A percentile compares a stretch with the other conserved stretches of the same genome.
phyloP scores from a whole-genome alignment of 2,888 invertebrate genomes.

The Chrysopilus asiliformis region DNA sequence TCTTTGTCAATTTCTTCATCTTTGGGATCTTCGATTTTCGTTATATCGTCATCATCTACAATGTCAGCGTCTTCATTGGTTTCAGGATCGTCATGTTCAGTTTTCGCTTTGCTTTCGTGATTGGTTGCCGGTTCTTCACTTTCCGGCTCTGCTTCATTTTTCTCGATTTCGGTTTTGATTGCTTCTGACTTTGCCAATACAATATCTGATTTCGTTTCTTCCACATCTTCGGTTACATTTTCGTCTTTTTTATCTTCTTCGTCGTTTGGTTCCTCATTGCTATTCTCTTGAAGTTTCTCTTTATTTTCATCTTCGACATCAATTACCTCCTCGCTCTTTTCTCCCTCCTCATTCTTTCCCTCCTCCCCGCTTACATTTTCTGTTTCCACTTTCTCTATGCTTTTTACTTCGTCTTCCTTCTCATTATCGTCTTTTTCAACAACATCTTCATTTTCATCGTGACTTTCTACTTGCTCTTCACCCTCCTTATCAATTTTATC shows the following conservation, averaged over 20 bases:
- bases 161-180: not conserved
- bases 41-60: not conserved
- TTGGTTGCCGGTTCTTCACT: not conserved
- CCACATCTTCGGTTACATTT: no score
- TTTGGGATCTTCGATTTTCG: not conserved
- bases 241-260: no score
- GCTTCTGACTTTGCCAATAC: no score
- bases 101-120: not conserved
- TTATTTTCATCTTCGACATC: constrained; percentile 1
- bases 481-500: constrained; percentile 15
- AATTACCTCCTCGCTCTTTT: not conserved
- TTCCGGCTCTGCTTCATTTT: not conserved
- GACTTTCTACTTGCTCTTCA: no score
- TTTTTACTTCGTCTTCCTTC: constrained; percentile 17
- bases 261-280: not conserved
- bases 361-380: no score
- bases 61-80: not conserved
- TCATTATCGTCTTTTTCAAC: constrained; percentile 16
- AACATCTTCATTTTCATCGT: constrained; percentile 1
- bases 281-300: not conserved
- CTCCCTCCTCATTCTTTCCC: constrained; percentile 8
- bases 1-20: constrained; percentile 5
- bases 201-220: no score
- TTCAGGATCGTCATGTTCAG: no score
- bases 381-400: constrained; percentile 15